Conservation (phyloP, 2,113 vertebrate species). For the Nothocercus julius region DNA sequence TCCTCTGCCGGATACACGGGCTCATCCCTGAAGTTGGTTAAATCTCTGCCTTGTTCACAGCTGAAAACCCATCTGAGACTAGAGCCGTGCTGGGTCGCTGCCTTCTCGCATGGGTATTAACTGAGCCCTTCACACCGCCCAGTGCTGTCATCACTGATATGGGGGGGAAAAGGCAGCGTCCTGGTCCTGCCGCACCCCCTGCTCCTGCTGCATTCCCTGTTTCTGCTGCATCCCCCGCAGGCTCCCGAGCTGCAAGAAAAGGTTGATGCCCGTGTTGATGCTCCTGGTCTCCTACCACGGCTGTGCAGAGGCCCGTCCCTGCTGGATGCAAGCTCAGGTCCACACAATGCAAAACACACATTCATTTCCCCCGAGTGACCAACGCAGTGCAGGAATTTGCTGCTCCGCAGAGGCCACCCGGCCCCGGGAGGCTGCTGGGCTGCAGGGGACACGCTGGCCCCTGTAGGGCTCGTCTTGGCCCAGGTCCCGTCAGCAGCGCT, state of each 20-base stretch:
- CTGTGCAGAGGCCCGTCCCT: not conserved
- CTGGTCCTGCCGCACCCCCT: not conserved
- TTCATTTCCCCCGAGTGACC: not conserved
- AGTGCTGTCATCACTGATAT: not conserved
- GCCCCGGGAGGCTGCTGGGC: not conserved
- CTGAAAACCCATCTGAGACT: not conserved
- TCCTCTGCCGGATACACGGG: not conserved
- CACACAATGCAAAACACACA: not conserved
- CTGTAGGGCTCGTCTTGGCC: fast-evolving
- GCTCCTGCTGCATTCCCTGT: not conserved
- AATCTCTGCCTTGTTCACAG: not conserved
- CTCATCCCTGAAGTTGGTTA: not conserved
- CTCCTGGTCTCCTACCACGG: not conserved
- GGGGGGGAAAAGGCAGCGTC: not conserved
- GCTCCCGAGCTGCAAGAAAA: not conserved
- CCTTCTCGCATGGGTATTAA: not conserved
- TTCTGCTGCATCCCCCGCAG: fast-evolving
- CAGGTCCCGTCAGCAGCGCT: not conserved
- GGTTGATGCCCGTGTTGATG: fast-evolving
- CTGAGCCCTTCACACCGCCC: fast-evolving
- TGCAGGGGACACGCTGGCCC: not conserved
- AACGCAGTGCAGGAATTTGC: fast-evolving
- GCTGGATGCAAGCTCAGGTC: not conserved
- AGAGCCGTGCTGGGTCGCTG: not conserved
- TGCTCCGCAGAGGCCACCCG: not conserved